Base-by-base conservation (phyloP, 37 sponge, comb jelly and placozoan genomes). In the Ianthella basta region DNA sequence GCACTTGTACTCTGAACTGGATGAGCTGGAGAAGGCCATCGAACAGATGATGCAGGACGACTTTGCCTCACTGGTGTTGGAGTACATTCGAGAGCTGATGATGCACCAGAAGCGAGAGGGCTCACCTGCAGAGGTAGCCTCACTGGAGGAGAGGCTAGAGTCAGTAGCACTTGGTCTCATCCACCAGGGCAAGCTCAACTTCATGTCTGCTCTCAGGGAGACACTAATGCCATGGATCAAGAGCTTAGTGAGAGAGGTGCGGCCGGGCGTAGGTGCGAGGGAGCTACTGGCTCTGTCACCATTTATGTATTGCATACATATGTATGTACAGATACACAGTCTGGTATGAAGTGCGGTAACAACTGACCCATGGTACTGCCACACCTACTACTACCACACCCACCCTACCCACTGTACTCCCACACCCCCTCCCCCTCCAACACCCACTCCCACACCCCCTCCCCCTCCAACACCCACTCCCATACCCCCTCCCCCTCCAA, bases 11-110 rank as follows among this genome's bases (percentile, higher is more conserved):
- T 95, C 96, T 16, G 96, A 97, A 84, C 85, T 97, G 65, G 77
- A 79, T 64, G 98, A 97, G 72, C 63, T 99, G 90, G 97, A 95
- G 86, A 91, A 84, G 40, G 91, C 91, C 32, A 99, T 99, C 50
- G 95, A 91, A 66, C 89, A 70, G 27, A 92, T 97, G 92, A 96
- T 96, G 90, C 95, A 99, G 85, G 90, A 82, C 44, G 97, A 99
- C 50, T 91, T 99, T 85, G 94, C 95, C 0, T 44, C 90, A 65
- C 87, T 92, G 61, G 87, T 89, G 0, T 60, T 89, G 88, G 86
- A 87, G 57, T 91, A 88, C 61, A 77, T 93, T 5, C 57, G 73
- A 25, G 40, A 72, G 20, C 33, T 88, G 39, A 15, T 77, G 37
- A 23, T 15, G n/a, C 24, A 56, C 59, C 79, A 54, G 19, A 35